A percentile compares a stretch with the other conserved stretches of the same genome.
Evolutionary conservation across 2,113 vertebrate genomes (phyloP).

Genomic region (Plestiodon gilberti): DNA sequence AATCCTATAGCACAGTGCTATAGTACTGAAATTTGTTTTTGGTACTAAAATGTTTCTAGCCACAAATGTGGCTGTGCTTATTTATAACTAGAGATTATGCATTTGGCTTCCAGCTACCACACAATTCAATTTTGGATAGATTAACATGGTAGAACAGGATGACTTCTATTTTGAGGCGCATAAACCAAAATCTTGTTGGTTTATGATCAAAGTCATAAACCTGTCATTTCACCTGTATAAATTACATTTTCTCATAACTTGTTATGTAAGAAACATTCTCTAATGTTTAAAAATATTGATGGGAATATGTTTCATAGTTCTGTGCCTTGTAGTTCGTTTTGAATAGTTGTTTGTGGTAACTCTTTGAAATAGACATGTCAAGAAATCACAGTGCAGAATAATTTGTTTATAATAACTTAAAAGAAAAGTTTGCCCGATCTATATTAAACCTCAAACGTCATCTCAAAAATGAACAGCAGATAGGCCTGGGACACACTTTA

Average conservation of each 20-base stretch:
- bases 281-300: neutral
- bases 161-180: neutral
- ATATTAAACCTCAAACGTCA: neutral
- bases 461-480: neutral
- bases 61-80: neutral
- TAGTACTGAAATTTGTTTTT: slow-evolving; percentile 23
- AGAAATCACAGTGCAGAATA: neutral
- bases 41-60: neutral
- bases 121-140: slow-evolving; percentile 5
- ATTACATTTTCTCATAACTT: neutral
- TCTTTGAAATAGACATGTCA: neutral
- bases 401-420: too few relatives aligned
- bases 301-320: neutral
- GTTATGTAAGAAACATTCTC: neutral
- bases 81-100: neutral
- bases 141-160: neutral
- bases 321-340: neutral
- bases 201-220: neutral
- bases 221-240: slow-evolving; percentile 1
- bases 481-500: neutral
- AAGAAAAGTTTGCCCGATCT: neutral
- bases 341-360: neutral
- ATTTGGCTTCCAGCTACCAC: slow-evolving; percentile 2
- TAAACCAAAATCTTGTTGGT: neutral
- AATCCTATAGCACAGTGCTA: neutral